phyloP scores from a whole-genome alignment of 2,888 invertebrate species.

The Temnothorax unifasciatus region DNA sequence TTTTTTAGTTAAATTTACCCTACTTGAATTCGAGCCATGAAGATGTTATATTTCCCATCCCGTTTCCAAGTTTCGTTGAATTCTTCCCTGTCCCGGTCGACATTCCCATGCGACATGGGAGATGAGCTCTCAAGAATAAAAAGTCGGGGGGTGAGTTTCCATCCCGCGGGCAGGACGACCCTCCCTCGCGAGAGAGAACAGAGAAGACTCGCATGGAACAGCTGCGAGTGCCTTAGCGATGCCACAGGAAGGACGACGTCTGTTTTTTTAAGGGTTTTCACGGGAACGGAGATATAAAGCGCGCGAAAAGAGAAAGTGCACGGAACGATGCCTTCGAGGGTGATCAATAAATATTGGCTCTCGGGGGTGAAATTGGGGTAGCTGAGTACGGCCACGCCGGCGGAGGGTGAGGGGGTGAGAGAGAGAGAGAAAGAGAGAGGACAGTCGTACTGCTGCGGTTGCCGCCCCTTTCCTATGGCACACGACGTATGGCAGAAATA shows the following conservation, averaged over 20 bases:
- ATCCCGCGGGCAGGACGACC: conserved; percentile 58
- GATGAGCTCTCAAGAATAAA: conserved; percentile 79
- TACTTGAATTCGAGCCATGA: conserved; percentile 68
- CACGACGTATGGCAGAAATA: conserved; percentile 85
- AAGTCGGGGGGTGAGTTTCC: conserved; percentile 81
- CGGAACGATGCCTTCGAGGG: conserved; percentile 84
- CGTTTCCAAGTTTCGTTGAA: conserved; percentile 70
- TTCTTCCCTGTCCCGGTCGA: conserved; percentile 57
- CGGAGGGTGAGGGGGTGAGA: conserved; percentile 63
- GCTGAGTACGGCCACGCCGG: conserved; percentile 70
- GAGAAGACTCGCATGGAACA: conserved; percentile 70
- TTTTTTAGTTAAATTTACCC: conserved; percentile 73
- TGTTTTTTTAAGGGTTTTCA: conserved; percentile 70
- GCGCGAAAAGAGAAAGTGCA: conserved; percentile 66
- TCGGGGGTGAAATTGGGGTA: conserved; percentile 83
- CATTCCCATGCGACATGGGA: conserved; percentile 67
- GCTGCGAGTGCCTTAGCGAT: conserved; percentile 69
- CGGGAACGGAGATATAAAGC: not conserved
- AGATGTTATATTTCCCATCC: conserved; percentile 72
- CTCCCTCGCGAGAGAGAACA: conserved; percentile 39
- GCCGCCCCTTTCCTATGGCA: conserved; percentile 84
- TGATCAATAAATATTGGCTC: conserved; percentile 86
- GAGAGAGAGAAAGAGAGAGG: conserved; percentile 72
- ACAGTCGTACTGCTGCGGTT: conserved; percentile 85
- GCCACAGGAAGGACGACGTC: conserved; percentile 55